A percentile compares a stretch with the other conserved stretches of the same genome.
These are phyloP conservation scores for Xylota segnis DNA, from an alignment of 2,888 invertebrate genomes.

Conservation along the genomic window DNA sequence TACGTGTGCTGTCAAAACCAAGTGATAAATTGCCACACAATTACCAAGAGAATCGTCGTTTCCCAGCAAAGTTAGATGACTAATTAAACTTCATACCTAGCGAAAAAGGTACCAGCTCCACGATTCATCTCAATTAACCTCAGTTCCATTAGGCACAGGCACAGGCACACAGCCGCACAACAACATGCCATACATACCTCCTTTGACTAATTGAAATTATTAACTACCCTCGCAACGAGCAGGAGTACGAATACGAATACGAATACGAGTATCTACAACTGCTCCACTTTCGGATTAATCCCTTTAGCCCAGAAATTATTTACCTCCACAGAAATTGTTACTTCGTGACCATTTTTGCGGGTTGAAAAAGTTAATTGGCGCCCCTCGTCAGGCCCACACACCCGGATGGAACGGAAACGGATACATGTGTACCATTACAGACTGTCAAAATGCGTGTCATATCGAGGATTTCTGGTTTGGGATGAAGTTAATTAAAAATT, in stretches of 20 bases:
- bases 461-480: neutral
- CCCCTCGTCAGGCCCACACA: neutral
- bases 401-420: no score
- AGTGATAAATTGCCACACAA: conserved; percentile 18
- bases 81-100: conserved; percentile 17
- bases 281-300: conserved; percentile 10
- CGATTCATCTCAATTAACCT: conserved; percentile 45
- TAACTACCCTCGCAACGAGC: conserved; percentile 12
- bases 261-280: neutral
- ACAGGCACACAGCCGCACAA: neutral
- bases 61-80: neutral
- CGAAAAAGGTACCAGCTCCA: conserved; percentile 12
- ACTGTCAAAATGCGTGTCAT: conserved; percentile 31
- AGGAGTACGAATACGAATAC: no score
- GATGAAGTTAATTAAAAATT: conserved; percentile 26
- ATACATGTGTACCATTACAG: neutral
- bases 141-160: conserved; percentile 21
- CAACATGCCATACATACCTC: neutral
- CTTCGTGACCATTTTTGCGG: conserved; percentile 14
- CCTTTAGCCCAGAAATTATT: conserved; percentile 17
- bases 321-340: conserved; percentile 24
- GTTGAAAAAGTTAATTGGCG: conserved; percentile 22
- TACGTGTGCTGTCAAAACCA: conserved; percentile 6
- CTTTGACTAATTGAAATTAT: conserved; percentile 28
- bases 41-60: neutral